These are phyloP conservation scores for Agriopis leucophaearia DNA, from an alignment of 2,888 invertebrate species.

Conservation along the genomic window DNA sequence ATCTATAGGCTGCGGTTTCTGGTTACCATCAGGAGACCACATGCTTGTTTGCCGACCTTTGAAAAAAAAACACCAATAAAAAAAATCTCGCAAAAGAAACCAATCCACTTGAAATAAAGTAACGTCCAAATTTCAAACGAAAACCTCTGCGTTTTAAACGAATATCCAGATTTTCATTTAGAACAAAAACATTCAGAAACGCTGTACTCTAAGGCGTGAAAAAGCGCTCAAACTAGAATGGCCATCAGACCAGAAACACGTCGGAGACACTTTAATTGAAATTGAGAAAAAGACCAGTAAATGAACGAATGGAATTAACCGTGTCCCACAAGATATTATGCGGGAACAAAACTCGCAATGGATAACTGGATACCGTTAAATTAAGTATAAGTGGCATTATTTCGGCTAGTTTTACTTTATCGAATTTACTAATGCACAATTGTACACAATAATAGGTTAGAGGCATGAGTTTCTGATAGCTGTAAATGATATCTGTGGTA, in stretches of 20 bases:
- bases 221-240: slow-evolving; percentile 57
- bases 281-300: slow-evolving; percentile 58
- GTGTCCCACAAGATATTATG: slow-evolving; percentile 47
- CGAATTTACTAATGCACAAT: too few relatives aligned
- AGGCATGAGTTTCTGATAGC: too few relatives aligned
- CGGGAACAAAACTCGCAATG: slow-evolving; percentile 52
- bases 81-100: too few relatives aligned
- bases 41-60: too few relatives aligned
- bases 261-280: slow-evolving; percentile 68
- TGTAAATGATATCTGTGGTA: too few relatives aligned
- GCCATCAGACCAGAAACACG: slow-evolving; percentile 66
- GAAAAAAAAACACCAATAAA: too few relatives aligned
- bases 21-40: too few relatives aligned
- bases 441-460: background rate
- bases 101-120: too few relatives aligned
- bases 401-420: background rate
- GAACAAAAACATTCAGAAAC: slow-evolving; percentile 38
- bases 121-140: background rate
- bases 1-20: too few relatives aligned
- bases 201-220: slow-evolving; percentile 58
- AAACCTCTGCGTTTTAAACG: background rate
- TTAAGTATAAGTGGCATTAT: slow-evolving; percentile 11
- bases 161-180: too few relatives aligned
- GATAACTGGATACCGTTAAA: slow-evolving; percentile 58
- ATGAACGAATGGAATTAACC: slow-evolving; percentile 62